Evolutionary conservation across 1,140 invertebrate genomes (phyloP), one percentile per base, ranked within the genome.

Genomic region (Rhyacophila brunnea): DNA sequence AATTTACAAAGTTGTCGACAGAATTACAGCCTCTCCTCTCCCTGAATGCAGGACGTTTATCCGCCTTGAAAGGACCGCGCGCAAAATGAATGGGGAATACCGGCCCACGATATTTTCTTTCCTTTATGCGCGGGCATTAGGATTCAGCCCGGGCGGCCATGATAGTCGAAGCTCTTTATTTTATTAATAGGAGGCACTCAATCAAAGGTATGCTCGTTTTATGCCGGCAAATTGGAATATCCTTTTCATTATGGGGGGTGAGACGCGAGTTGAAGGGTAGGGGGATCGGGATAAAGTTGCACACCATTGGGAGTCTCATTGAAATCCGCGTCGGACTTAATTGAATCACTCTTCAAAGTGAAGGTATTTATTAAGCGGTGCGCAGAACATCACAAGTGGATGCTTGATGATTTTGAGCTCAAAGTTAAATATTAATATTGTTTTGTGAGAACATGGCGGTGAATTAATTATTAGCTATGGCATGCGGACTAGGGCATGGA

Each of bases 101-200:
- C 32, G 5, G 18, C 53, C 36, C 18, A 44, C 53, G 44, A 56
- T 56, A 56, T 47, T 56, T 56, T 47, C 44, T 56, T 48, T 56
- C 40, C 44, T 54, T 23, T 42, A 44, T 32, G 45, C 40, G n/a
- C 23, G 23, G 9, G 23, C 23, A 28, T 28, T 28, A 28, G 23
- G 23, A 28, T 28, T 28, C 23, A 28, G 23, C 23, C 9, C 4
- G 23, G 9, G 23, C 23, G 9, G 23, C 23, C 23, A 28, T 28
- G 45, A 48, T 42, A 40, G 53, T 40, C 28, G 34, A 34, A 23
- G 43, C 28, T 38, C 53, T 48, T 56, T 56, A 47, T 48, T 43
- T 56, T 47, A 56, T 48, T 45, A 56, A 56, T 56, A 44, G 53
- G 40, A 42, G 23, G 43, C 53, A 17, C 53, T 56, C 45, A 32